Evolutionary conservation across 2,113 vertebrate species (phyloP).

Genomic region (Triplophysa dalaica): DNA sequence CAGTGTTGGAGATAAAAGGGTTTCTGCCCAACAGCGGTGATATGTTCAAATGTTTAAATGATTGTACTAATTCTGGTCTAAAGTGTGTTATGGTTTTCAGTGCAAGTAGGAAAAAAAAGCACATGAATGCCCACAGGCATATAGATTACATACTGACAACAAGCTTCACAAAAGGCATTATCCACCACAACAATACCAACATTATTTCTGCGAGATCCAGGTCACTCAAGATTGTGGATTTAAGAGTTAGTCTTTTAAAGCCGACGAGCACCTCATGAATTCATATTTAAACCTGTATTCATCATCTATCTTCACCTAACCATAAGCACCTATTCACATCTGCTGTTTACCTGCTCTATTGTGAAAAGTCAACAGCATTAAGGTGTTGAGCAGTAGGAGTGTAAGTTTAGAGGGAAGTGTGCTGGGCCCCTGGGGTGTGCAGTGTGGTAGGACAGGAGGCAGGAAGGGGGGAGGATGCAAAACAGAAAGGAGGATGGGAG

Average conservation of each 20-base stretch:
- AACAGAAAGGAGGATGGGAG: conserved; percentile 24
- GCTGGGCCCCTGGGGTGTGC: background rate
- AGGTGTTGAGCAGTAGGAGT: conserved; percentile 26
- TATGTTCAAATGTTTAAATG: too few species aligned
- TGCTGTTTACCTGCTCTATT: conserved; percentile 17
- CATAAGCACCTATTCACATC: background rate
- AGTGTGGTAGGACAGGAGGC: background rate
- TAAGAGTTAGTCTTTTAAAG: background rate
- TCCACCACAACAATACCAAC: background rate
- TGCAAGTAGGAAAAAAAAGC: background rate
- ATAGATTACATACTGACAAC: background rate
- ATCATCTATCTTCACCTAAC: conserved; percentile 3
- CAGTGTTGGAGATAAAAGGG: too few species aligned
- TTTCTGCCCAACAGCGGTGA: too few species aligned
- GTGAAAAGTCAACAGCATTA: conserved; percentile 30
- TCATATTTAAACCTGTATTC: conserved; percentile 9
- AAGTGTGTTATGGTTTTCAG: too few species aligned
- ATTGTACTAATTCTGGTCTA: too few species aligned
- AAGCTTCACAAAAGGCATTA: background rate
- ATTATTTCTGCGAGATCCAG: background rate
- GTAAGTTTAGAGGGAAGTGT: background rate
- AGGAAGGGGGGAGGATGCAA: conserved; percentile 11
- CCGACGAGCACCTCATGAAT: background rate
- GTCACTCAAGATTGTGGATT: background rate
- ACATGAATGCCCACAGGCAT: background rate